Base-by-base conservation (phyloP, 1,140 invertebrate genomes). In the Maconellicoccus hirsutus region DNA sequence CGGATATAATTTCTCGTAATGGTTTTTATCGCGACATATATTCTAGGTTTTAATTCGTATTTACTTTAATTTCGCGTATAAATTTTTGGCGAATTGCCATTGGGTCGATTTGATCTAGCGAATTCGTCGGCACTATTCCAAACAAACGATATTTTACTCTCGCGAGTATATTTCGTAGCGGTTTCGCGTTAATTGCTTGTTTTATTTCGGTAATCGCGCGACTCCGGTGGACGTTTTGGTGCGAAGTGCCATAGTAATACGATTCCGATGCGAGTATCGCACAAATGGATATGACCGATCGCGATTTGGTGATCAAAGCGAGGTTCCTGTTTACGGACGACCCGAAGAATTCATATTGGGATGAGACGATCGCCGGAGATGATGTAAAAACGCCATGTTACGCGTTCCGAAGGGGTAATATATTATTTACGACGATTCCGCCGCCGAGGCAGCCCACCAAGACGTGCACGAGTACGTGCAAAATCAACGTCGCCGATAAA, bases 401-500 rank as follows among this genome's bases (percentile, higher is more conserved):
- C 38, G 81, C 79, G 0, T 84, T 83, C 72, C 82, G 81, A 73
- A 77, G 81, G 16, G 83, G 83, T 1, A 84, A 84, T 74, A 79
- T 85, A 38, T 39, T 83, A 0, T 84, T 85, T 72, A 84, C 83
- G 0, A 82, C 83, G 0, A 80, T 79, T 26, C 72, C 70, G 23
- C 70, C 69, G 23, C 26, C 70, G 25, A 63, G 72, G 14, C 7
- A 66, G 10, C 22, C 21, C 21, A 4, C 7, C 7, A 8, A 23
- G 3, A 12, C 21, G 42, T 88, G 86, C 72, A 84, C 82, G 63
- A 89, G 86, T 77, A 88, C 87, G 0, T 88, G 85, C 75, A 89
- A 83, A 75, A 89, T 89, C 42, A 81, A 86, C 8, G 76, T 86
- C n/a, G 71, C 39, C 21, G 61, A 66, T 66, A 10, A 16, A 25